Conservation (phyloP, 2,113 vertebrate genomes). For the Pseudopodoces humilis region DNA sequence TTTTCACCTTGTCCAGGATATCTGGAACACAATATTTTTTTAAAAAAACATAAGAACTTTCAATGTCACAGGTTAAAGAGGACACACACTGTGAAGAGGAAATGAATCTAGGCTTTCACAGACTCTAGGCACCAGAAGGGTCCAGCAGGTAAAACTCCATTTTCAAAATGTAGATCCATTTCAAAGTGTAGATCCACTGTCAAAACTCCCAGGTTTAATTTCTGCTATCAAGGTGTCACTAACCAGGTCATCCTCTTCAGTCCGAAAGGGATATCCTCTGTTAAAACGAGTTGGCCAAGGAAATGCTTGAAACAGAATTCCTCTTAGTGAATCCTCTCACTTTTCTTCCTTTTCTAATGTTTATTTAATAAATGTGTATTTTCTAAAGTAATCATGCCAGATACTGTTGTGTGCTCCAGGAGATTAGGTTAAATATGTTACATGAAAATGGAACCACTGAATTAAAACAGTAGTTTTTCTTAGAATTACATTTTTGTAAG, state of each 20-base stretch:
- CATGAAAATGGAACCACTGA: not conserved
- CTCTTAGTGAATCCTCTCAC: not conserved
- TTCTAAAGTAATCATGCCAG: constrained; percentile 6
- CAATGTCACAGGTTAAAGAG: not conserved
- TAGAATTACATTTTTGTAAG: not conserved
- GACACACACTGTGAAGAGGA: not conserved
- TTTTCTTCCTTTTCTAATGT: not conserved
- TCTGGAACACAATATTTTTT: not conserved
- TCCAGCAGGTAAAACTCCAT: not conserved
- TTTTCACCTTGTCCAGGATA: not conserved
- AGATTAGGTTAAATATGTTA: not conserved
- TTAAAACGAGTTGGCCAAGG: not conserved
- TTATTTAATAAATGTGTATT: not conserved
- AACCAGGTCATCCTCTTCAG: too few relatives aligned
- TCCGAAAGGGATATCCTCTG: not conserved
- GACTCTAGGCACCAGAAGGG: not conserved
- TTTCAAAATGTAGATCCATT: too few relatives aligned
- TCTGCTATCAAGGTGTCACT: not conserved
- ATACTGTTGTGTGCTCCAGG: not conserved
- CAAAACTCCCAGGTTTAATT: not conserved
- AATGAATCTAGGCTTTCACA: not conserved
- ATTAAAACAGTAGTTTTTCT: not conserved
- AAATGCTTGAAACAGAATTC: not conserved
- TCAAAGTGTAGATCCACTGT: not conserved
- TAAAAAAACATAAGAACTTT: not conserved